Evolutionary conservation across 2,113 vertebrate genomes (phyloP), one percentile per base, ranked within the genome.

Genomic region (Atlantisia rogersi): DNA sequence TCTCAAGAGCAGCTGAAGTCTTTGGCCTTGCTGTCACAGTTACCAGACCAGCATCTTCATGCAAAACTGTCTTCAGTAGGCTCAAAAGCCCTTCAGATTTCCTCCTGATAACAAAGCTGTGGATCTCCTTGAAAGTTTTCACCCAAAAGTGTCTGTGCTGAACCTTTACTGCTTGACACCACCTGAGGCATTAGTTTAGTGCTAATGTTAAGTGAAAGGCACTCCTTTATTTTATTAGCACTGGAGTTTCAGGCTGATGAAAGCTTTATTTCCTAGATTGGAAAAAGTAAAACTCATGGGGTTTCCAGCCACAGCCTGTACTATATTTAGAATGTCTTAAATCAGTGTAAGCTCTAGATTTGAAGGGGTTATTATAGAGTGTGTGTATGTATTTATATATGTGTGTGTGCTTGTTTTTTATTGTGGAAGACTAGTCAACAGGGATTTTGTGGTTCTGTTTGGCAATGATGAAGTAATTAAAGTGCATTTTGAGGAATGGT

Each of bases 291-390:
- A 94, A 92, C 79, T 55, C 88, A 21, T 85, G 94, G 86, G 68
- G 37, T 92, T 97, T 97, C 94, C 94, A 95, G 86, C 86, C 95
- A 91, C 95, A 96, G 85, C 91, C 53, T 42, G 67, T 63, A 70
- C 96, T 98, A 97, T 98, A 96, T 98, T 96, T 97, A 95, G 96
- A 92, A 79, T 90, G n/a, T 19, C 35, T 91, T 86, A 88, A 94
- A 94, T 92, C 88, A 88, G 44, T 96, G 69, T 79, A 87, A 92
- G 92, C 71, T 55, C 69, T 60, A 70, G 79, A 91, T 96, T 94
- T 91, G 82, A 60, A 70, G 71, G 86, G 73, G 17, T 62, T 93
- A 64, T 95, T 96, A 88, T 5, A 70, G 90, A 91, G 37, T 42
- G 62, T 81, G 59, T 95, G 29, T 79, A 39, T 91, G 86, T 82